These are phyloP conservation scores for Pelagia noctiluca DNA, from an alignment of 30 jellyfish, hydroid and myxozoan species.

Conservation along the genomic window DNA sequence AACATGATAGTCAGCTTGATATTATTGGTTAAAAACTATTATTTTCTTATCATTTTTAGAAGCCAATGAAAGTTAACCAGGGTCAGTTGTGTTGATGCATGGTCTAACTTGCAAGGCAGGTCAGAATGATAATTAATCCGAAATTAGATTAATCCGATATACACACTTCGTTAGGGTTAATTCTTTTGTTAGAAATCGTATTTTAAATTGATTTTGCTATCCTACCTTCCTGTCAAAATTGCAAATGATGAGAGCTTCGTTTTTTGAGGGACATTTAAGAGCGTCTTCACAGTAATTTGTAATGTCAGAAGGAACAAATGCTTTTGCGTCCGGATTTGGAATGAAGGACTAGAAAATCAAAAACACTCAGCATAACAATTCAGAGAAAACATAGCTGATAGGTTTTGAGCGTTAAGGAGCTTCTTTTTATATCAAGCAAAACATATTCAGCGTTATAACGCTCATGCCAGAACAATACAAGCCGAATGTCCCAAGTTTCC, in stretches of 20 bases:
- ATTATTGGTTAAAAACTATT: too few species aligned
- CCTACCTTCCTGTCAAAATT: neutral
- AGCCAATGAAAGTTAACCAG: too few species aligned
- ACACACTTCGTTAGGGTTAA: too few species aligned
- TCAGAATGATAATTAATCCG: too few species aligned
- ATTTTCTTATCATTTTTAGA: too few species aligned
- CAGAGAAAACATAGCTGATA: neutral
- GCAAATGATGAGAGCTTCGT: neutral
- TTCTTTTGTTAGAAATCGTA: too few species aligned
- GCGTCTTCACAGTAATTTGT: slow-evolving; percentile 11
- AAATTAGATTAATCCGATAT: too few species aligned
- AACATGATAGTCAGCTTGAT: too few species aligned
- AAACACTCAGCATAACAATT: neutral
- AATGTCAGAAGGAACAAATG: slow-evolving; percentile 62
- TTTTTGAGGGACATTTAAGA: slow-evolving; percentile 5
- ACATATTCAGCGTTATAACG: neutral
- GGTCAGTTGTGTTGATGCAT: too few species aligned
- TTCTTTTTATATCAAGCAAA: neutral
- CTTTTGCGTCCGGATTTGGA: slow-evolving; percentile 86
- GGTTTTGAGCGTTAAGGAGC: neutral
- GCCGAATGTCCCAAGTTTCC: slow-evolving; percentile 32
- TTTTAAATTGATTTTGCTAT: too few species aligned
- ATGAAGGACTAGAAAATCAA: slow-evolving; percentile 40
- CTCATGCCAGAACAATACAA: slow-evolving; percentile 27
- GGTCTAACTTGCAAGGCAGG: too few species aligned